Conservation (phyloP, 2,888 invertebrate genomes). For the Erebia ligea region DNA sequence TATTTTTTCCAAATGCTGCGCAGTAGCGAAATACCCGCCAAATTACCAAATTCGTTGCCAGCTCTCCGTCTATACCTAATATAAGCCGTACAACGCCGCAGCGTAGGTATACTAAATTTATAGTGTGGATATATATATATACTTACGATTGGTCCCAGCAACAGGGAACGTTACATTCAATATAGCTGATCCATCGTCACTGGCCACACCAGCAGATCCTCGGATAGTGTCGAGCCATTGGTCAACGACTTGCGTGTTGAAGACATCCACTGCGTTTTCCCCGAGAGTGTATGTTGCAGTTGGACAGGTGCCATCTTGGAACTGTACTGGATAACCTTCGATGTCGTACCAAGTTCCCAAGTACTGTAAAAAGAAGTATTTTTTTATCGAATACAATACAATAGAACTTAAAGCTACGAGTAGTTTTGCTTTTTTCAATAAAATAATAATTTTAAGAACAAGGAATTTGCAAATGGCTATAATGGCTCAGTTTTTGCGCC, state of each 20-base stretch:
- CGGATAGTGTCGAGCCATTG: constrained; percentile 56
- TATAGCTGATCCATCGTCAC: constrained; percentile 57
- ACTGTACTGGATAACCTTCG: constrained; percentile 64
- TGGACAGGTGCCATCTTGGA: constrained; percentile 66
- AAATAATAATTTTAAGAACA: no score
- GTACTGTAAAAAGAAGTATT: constrained; percentile 52
- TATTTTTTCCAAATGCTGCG: no score
- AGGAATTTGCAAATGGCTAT: no score
- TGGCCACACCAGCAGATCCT: constrained; percentile 55
- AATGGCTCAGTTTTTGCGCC: no score
- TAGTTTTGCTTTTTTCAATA: no score
- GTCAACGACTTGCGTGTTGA: constrained; percentile 64
- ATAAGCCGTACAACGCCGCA: no score
- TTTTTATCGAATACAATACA: background rate
- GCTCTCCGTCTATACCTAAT: no score
- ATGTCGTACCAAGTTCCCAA: constrained; percentile 64
- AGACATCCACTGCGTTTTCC: constrained; percentile 52
- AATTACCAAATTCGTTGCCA: no score
- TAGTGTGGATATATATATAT: background rate
- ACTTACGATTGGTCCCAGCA: constrained; percentile 56
- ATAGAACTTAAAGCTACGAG: no score
- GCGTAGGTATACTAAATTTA: no score
- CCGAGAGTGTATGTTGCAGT: constrained; percentile 57
- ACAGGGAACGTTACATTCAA: constrained; percentile 60
- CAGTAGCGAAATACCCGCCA: no score